phyloP scores from a whole-genome alignment of 2,888 invertebrate species.

The Aleiodes testaceus region DNA sequence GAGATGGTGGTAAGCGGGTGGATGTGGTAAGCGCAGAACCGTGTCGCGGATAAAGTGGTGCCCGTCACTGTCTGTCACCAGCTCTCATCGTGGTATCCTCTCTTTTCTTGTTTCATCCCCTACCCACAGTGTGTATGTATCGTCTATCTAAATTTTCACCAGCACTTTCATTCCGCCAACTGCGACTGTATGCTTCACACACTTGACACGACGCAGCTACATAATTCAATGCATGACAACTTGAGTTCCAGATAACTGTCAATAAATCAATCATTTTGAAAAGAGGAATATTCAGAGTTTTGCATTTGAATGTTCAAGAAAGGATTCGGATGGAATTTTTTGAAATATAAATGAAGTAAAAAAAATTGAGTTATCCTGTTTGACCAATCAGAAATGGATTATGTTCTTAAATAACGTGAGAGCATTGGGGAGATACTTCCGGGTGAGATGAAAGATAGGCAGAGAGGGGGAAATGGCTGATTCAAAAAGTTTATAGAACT shows the following conservation, averaged over 20 bases:
- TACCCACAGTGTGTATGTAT: slow-evolving; percentile 1
- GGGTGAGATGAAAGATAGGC: slow-evolving; percentile 26
- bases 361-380: slow-evolving; percentile 27
- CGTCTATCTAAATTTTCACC: background rate
- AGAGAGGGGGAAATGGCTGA: slow-evolving; percentile 39
- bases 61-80: slow-evolving; percentile 70
- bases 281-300: background rate
- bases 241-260: slow-evolving; percentile 39
- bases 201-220: slow-evolving; percentile 25
- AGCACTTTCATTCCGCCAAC: background rate
- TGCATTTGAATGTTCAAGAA: background rate
- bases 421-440: slow-evolving; percentile 5
- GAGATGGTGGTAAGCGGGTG: slow-evolving; percentile 64
- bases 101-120: slow-evolving; percentile 25
- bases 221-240: slow-evolving; percentile 11
- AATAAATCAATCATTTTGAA: slow-evolving; percentile 51
- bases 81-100: slow-evolving; percentile 44
- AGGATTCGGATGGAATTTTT: too few species aligned
- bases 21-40: slow-evolving; percentile 71
- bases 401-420: slow-evolving; percentile 34
- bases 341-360: too few species aligned
- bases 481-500: slow-evolving; percentile 48
- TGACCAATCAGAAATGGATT: slow-evolving; percentile 54
- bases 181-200: background rate
- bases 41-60: slow-evolving; percentile 71